These are phyloP conservation scores for Imbricaverruca yamaguchii DNA, from an alignment of 2,888 invertebrate species.

Conservation along the genomic window DNA sequence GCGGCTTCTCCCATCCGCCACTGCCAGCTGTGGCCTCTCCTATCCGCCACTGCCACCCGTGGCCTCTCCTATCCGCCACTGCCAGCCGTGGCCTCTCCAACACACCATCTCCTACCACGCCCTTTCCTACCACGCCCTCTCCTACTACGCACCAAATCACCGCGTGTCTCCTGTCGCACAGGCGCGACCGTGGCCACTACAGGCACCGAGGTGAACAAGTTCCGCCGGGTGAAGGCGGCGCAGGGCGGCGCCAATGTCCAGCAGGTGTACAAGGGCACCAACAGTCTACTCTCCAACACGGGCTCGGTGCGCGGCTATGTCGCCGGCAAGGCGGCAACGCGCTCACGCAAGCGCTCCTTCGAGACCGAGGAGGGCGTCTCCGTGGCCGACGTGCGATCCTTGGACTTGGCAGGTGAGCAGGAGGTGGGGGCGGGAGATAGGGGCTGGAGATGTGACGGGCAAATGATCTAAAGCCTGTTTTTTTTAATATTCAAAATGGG, in stretches of 20 bases:
- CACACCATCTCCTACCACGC: no score
- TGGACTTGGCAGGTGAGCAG: not conserved
- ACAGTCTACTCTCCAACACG: not conserved
- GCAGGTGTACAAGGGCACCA: not conserved
- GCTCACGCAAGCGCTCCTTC: not conserved
- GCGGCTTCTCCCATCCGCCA: no score
- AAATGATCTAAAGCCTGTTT: no score
- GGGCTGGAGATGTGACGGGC: not conserved
- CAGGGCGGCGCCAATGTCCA: not conserved
- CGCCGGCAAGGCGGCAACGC: not conserved
- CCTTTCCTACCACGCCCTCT: no score
- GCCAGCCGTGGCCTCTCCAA: no score
- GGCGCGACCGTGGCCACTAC: not conserved
- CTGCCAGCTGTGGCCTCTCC: no score
- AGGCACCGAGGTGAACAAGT: not conserved
- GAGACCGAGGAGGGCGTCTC: constrained; percentile 2
- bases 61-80: no score
- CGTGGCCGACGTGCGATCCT: not conserved
- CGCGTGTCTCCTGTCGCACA: not conserved
- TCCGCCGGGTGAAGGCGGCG: not conserved
- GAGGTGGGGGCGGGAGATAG: not conserved
- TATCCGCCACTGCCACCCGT: no score
- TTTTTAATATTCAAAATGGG: no score
- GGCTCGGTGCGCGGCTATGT: not conserved
- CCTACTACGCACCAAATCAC: no score